phyloP scores from a whole-genome alignment of 2,113 vertebrate species.

The Amazona guildingii region DNA sequence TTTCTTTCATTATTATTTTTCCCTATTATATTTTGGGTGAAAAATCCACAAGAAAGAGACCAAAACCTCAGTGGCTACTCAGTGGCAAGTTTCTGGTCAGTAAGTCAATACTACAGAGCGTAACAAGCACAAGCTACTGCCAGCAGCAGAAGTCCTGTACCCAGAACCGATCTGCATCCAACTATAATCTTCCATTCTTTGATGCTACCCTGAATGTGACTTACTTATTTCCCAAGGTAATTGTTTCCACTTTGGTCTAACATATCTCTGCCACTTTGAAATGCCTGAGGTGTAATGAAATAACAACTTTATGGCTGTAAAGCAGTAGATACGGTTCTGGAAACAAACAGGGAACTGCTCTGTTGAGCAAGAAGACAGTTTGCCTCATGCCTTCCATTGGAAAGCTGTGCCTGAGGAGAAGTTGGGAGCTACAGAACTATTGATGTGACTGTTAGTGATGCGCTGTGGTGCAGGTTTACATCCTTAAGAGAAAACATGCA shows the following conservation, averaged over 20 bases:
- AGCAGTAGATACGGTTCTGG: not conserved
- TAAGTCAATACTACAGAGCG: not conserved
- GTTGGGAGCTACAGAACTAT: not conserved
- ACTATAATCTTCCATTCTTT: accelerated
- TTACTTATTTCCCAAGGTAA: not conserved
- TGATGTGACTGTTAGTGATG: accelerated
- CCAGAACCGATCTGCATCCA: not conserved
- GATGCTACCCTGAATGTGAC: not conserved
- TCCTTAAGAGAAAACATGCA: too few species aligned
- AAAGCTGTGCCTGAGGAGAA: not conserved
- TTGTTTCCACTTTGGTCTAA: not conserved
- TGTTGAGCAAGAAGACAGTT: not conserved
- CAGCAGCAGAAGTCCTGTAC: not conserved
- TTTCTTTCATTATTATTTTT: not conserved
- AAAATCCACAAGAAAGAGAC: not conserved
- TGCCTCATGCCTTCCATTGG: accelerated
- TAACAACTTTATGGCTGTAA: not conserved
- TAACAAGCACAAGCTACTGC: not conserved
- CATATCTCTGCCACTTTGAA: not conserved
- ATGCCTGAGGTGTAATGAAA: accelerated
- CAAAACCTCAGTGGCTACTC: not conserved
- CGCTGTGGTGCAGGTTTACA: accelerated
- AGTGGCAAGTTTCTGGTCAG: not conserved
- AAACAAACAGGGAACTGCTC: not conserved
- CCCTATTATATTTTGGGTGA: not conserved